Percentiles rank a stretch among this genome's conserved stretches.
These are phyloP conservation scores for Danaus chrysippus DNA, from an alignment of 2,888 invertebrate species.

Conservation along the genomic window DNA sequence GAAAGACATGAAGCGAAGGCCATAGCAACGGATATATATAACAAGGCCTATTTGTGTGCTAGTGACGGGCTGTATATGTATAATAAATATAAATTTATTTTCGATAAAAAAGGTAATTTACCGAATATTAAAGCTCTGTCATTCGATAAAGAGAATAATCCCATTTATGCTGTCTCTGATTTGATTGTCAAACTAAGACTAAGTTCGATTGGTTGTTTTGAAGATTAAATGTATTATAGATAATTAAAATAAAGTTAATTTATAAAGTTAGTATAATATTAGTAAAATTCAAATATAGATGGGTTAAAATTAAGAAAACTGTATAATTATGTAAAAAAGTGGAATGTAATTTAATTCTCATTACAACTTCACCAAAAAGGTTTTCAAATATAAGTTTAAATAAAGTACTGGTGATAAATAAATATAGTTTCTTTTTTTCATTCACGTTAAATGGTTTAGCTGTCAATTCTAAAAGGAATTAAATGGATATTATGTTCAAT, in stretches of 20 bases:
- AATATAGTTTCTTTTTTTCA: not conserved
- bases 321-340: not conserved
- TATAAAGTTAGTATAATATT: not conserved
- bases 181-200: constrained; percentile 50
- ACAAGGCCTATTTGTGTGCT: constrained; percentile 50
- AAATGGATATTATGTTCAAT: not conserved
- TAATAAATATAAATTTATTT: constrained; percentile 63
- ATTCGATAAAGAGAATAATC: constrained; percentile 54
- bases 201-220: constrained; percentile 47
- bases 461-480: not conserved
- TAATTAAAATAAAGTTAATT: not conserved
- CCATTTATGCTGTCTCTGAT: constrained; percentile 57
- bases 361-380: not conserved
- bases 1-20: constrained; percentile 47
- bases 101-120: constrained; percentile 56
- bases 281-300: not conserved
- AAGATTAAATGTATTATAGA: constrained; percentile 34
- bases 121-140: constrained; percentile 51
- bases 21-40: constrained; percentile 49
- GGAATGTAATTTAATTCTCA: not conserved
- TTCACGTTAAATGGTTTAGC: not conserved
- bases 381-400: not conserved
- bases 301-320: not conserved
- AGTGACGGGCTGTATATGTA: constrained; percentile 56
- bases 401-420: not conserved